phyloP scores from a whole-genome alignment of 2,888 invertebrate species.

The Nephrotoma guestfalica region DNA sequence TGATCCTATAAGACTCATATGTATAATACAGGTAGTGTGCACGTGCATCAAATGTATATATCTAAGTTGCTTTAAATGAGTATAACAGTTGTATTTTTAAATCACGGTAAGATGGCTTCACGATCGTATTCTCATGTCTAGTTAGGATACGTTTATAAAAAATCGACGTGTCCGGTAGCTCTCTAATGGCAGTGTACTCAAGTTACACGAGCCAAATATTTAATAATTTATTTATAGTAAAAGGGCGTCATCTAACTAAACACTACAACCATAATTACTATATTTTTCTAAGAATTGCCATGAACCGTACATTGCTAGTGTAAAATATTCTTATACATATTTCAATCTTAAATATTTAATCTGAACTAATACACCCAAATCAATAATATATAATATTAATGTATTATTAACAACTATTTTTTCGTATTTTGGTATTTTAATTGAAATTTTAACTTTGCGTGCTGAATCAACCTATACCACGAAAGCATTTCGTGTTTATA shows the following conservation, averaged over 20 bases:
- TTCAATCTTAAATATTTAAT: neutral
- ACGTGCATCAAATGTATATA: too few relatives aligned
- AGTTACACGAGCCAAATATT: too few relatives aligned
- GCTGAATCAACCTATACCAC: neutral
- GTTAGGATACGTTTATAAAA: too few relatives aligned
- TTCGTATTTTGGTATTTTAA: neutral
- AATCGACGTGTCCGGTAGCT: too few relatives aligned
- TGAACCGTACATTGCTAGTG: neutral
- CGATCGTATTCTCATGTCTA: too few relatives aligned
- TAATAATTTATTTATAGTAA: neutral
- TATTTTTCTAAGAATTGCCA: neutral
- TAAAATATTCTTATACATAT: neutral
- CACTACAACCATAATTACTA: neutral
- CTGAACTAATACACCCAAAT: neutral
- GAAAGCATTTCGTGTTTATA: neutral
- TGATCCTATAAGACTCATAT: too few relatives aligned
- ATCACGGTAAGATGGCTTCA: too few relatives aligned
- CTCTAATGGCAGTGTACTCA: too few relatives aligned
- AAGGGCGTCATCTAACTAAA: neutral
- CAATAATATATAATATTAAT: neutral
- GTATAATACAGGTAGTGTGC: too few relatives aligned
- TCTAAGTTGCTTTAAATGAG: too few relatives aligned
- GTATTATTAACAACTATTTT: neutral
- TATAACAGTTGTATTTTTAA: too few relatives aligned
- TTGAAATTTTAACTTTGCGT: neutral